These are phyloP conservation scores for Tuta absoluta DNA, from an alignment of 2,888 invertebrate genomes.

Conservation along the genomic window DNA sequence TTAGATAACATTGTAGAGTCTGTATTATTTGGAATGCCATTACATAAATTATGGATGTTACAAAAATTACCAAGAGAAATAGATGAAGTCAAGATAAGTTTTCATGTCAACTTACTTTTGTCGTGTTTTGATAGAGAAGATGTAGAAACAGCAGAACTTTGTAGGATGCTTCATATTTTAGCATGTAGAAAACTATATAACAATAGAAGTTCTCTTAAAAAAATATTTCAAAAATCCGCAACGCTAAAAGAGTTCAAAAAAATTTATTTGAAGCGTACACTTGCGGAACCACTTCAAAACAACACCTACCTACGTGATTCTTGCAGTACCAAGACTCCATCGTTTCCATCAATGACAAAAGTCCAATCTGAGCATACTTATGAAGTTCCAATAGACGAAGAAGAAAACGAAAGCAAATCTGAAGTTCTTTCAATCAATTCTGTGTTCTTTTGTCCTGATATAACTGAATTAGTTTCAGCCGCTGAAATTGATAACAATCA, in stretches of 20 bases:
- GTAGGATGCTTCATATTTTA: slow-evolving; percentile 64
- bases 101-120: slow-evolving; percentile 65
- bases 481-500: slow-evolving; percentile 62
- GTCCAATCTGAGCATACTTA: slow-evolving; percentile 41
- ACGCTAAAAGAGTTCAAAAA: slow-evolving; percentile 67
- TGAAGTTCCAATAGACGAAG: slow-evolving; percentile 34
- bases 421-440: slow-evolving; percentile 46
- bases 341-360: slow-evolving; percentile 56
- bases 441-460: slow-evolving; percentile 70
- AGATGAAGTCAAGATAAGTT: slow-evolving; percentile 64
- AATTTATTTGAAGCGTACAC: slow-evolving; percentile 62
- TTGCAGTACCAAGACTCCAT: slow-evolving; percentile 43
- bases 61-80: slow-evolving; percentile 49
- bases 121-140: slow-evolving; percentile 69
- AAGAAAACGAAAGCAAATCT: not conserved
- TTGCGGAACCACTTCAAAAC: slow-evolving; percentile 62
- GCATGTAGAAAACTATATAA: slow-evolving; percentile 68
- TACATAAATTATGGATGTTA: slow-evolving; percentile 60
- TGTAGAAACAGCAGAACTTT: slow-evolving; percentile 63
- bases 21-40: slow-evolving; percentile 60
- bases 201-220: slow-evolving; percentile 68
- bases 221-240: slow-evolving; percentile 47
- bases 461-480: slow-evolving; percentile 69
- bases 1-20: slow-evolving; percentile 59
- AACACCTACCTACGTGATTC: slow-evolving; percentile 42